Evolutionary conservation across 2,113 vertebrate genomes (phyloP).

Genomic region (Phoxinus phoxinus): DNA sequence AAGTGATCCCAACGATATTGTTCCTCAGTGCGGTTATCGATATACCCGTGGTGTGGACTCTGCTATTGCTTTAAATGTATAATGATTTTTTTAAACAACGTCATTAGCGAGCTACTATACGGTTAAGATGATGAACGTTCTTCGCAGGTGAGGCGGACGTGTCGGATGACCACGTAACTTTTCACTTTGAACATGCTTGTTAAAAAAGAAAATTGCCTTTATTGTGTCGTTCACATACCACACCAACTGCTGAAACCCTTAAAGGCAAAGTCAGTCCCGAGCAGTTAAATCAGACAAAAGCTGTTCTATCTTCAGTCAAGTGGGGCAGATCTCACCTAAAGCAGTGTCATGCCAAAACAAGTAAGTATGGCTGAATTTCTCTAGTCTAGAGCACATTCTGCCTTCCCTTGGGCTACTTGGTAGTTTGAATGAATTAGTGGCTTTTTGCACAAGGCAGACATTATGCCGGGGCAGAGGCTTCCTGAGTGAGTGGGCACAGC

Average conservation of each 20-base stretch:
- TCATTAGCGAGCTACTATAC: neutral
- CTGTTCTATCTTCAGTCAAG: slow-evolving; percentile 63
- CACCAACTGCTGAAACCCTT: slow-evolving; percentile 39
- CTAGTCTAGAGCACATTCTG: slow-evolving; percentile 78
- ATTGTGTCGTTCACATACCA: neutral
- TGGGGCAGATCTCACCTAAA: slow-evolving; percentile 68
- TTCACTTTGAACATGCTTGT: slow-evolving; percentile 27
- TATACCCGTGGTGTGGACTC: too few species aligned
- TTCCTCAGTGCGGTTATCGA: too few species aligned
- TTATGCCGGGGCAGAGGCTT: slow-evolving; percentile 54
- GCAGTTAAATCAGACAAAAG: slow-evolving; percentile 71
- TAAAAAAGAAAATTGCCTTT: slow-evolving; percentile 1
- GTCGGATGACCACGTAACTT: neutral
- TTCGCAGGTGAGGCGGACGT: slow-evolving; percentile 26
- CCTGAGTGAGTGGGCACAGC: slow-evolving; percentile 57
- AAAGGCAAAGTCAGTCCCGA: slow-evolving; percentile 53
- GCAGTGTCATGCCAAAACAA: slow-evolving; percentile 80
- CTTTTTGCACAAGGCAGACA: slow-evolving; percentile 67
- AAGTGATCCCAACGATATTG: too few species aligned
- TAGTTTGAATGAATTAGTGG: slow-evolving; percentile 72
- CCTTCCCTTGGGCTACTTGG: slow-evolving; percentile 72
- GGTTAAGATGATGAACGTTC: slow-evolving; percentile 38
- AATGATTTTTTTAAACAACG: too few species aligned
- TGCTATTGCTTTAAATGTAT: too few species aligned
- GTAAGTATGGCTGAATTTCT: slow-evolving; percentile 80